A percentile compares a stretch with the other conserved stretches of the same genome.
phyloP scores from a whole-genome alignment of 1,140 invertebrate species.

The Bilobella aurantiaca region DNA sequence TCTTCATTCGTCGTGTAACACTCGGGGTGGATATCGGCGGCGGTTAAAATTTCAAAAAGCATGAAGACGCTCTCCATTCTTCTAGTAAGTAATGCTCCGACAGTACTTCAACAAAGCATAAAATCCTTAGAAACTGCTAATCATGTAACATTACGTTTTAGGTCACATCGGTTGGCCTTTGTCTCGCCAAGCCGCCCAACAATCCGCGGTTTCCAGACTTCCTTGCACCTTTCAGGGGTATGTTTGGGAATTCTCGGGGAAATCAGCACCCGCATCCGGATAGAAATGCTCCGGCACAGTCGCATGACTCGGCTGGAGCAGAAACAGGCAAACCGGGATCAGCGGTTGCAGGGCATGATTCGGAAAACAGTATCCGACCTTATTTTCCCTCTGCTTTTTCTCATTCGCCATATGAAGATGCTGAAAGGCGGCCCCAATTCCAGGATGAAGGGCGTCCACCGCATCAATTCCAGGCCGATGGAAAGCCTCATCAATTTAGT shows the following conservation, averaged over 20 bases:
- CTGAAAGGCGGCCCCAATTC: background rate
- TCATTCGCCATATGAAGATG: background rate
- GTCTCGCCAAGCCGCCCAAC: constrained; percentile 6
- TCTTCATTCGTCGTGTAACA: too few relatives aligned
- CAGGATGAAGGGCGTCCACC: background rate
- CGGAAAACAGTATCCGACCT: background rate
- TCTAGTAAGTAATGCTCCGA: background rate
- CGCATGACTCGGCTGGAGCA: background rate
- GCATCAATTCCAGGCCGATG: background rate
- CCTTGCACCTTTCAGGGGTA: constrained; percentile 20
- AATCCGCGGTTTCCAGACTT: constrained; percentile 24
- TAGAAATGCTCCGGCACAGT: background rate
- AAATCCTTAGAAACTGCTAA: too few relatives aligned
- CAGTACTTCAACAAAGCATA: too few relatives aligned
- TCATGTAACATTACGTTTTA: too few relatives aligned
- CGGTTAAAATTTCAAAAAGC: background rate
- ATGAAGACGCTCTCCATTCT: background rate
- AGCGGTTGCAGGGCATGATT: background rate
- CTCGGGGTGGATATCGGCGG: too few relatives aligned
- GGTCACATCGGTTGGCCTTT: constrained; percentile 3
- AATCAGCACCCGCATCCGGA: background rate
- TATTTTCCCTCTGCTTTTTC: background rate
- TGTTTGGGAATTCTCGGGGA: too few relatives aligned
- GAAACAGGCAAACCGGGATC: background rate
- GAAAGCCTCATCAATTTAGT: background rate